These are phyloP conservation scores for Polyergus mexicanus DNA, from an alignment of 1,140 invertebrate species.

Conservation along the genomic window DNA sequence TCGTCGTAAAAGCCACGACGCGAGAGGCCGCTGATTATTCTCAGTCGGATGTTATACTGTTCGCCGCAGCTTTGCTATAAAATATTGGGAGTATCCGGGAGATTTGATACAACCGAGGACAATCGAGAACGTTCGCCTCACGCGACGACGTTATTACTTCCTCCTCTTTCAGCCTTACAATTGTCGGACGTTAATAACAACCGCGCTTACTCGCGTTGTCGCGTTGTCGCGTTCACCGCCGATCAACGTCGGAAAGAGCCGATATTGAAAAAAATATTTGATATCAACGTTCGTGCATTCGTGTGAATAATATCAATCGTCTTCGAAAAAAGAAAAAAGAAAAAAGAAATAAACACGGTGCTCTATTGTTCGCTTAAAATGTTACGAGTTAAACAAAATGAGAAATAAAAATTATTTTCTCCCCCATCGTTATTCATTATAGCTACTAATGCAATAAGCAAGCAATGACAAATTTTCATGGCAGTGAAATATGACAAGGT, in stretches of 20 bases:
- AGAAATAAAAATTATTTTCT: background rate
- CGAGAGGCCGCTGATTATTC: conserved; percentile 41
- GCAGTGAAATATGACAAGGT: background rate
- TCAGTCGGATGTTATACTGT: conserved; percentile 45
- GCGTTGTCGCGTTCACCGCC: background rate
- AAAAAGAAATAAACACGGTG: background rate
- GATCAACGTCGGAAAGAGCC: background rate
- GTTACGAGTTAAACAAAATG: conserved; percentile 13
- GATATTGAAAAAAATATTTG: conserved; percentile 55
- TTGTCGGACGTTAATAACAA: conserved; percentile 27
- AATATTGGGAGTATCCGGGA: conserved; percentile 48
- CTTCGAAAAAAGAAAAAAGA: background rate
- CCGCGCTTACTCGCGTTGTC: conserved; percentile 10
- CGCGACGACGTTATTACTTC: conserved; percentile 40
- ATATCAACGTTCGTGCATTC: conserved; percentile 16
- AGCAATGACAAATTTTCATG: background rate
- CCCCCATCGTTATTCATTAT: background rate
- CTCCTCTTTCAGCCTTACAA: background rate
- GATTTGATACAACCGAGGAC: conserved; percentile 43
- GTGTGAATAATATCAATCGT: background rate
- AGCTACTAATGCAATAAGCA: background rate
- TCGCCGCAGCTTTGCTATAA: conserved; percentile 31
- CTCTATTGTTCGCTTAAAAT: background rate
- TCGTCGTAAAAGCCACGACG: background rate
- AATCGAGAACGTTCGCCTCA: conserved; percentile 28